A percentile compares a stretch with the other conserved stretches of the same genome.
These are phyloP conservation scores for Eumerus sabulonum DNA, from an alignment of 2,888 invertebrate genomes.

Conservation along the genomic window DNA sequence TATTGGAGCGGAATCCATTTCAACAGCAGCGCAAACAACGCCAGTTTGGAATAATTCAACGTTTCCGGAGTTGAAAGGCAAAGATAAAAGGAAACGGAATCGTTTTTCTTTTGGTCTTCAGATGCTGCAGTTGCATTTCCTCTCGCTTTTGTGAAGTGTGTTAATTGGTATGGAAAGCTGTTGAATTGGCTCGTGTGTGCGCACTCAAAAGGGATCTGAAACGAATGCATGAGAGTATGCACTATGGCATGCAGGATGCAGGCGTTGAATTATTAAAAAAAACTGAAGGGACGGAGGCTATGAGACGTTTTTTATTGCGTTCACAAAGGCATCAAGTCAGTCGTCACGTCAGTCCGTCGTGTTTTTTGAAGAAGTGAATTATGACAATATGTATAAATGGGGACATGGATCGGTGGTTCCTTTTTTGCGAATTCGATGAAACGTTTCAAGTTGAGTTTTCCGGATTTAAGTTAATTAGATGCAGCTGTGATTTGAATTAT, in stretches of 20 bases:
- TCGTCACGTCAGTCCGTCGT: no score
- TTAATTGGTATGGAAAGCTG: constrained; percentile 55
- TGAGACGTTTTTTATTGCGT: neutral
- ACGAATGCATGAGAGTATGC: constrained; percentile 14
- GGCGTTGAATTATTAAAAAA: constrained; percentile 20
- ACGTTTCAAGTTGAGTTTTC: no score
- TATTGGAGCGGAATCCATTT: constrained; percentile 36
- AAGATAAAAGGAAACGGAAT: constrained; percentile 3
- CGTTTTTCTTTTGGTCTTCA: constrained; percentile 6
- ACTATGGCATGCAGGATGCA: constrained; percentile 29
- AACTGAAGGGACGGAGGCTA: neutral
- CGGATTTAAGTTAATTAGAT: no score
- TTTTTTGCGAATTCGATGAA: no score
- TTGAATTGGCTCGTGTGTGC: constrained; percentile 41
- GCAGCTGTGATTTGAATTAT: no score
- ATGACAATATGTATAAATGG: no score
- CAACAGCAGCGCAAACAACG: constrained; percentile 27
- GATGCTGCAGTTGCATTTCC: constrained; percentile 42
- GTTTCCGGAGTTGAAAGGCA: constrained; percentile 52
- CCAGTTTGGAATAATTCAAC: constrained; percentile 57
- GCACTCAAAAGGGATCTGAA: constrained; percentile 50
- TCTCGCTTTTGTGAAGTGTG: constrained; percentile 46
- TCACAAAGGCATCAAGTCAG: neutral
- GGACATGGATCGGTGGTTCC: no score
- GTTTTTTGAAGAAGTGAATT: no score